Base-by-base conservation (phyloP, 1,140 invertebrate species). In the Drosophila teissieri region DNA sequence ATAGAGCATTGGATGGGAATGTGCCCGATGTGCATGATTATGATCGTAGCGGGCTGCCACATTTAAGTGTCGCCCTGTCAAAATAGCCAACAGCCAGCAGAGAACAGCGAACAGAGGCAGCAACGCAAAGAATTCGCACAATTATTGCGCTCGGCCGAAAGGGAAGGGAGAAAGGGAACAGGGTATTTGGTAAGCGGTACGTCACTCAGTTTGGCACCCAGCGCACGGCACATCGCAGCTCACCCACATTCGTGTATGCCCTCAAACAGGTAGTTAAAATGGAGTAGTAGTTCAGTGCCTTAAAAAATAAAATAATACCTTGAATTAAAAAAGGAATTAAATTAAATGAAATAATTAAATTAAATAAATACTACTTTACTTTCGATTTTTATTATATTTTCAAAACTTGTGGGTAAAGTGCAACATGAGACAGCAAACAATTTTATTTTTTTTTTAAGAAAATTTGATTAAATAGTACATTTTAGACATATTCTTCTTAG, bases 171-270 rank as follows among this genome's bases (percentile, higher is more conserved):
- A n/a, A 3, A 45, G 49, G 10, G 11, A 15, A 4, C 5, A 22
- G 12, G 31, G 44, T 48, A 14, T 4, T n/a, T 6, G 22, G 3
- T 19, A 11, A 8, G 39, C 8, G 51, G 52, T 57, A 73, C 68
- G 78, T 86, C 81, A 85, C 60, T 86, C 78, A 86, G 81, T 86
- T 86, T 81, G 54, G 63, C 81, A 60, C 77, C 62, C 77, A 77
- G 56, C 55, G 73, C 53, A 48, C 72, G 48, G 48, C 44, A 10
- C 22, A 15, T 27, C 14, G 4, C 27, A 34, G 48, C 55, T 44
- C 24, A 31, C 15, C 22, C 42, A 40, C 19, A n/a, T 37, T 51
- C 53, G 11, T 3, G 8, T 4, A 14, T 14, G 12, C 3, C 8
- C 15, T 2, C 8, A 7, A 24, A 14, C 22, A 46, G 4, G 12